phyloP scores from a whole-genome alignment of 2,888 invertebrate genomes.

The Ochropacha duplaris region DNA sequence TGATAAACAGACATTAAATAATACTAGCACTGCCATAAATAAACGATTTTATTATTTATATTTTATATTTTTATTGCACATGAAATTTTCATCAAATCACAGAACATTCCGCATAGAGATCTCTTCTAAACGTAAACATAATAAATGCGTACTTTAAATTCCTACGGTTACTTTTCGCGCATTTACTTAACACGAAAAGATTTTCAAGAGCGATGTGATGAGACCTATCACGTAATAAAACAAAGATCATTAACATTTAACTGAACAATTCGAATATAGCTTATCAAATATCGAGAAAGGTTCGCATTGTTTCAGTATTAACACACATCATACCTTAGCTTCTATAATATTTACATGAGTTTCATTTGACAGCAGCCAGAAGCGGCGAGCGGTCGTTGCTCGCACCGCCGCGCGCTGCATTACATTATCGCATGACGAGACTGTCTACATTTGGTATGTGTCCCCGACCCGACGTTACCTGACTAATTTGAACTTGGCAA shows the following conservation, averaged over 20 bases:
- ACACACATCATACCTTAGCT: neutral
- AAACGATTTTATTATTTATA: conserved; percentile 15
- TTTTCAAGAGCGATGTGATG: neutral
- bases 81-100: conserved; percentile 63
- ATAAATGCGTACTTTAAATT: conserved; percentile 4
- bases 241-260: conserved; percentile 9
- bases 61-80: conserved; percentile 64
- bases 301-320: neutral
- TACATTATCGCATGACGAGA: neutral
- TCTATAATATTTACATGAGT: neutral
- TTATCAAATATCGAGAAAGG: neutral
- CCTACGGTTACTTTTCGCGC: neutral
- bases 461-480: conserved; percentile 29
- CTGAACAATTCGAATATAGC: conserved; percentile 12
- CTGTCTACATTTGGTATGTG: conserved; percentile 50
- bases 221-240: conserved; percentile 8
- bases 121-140: conserved; percentile 40
- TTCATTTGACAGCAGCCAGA: neutral
- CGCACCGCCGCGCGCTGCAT: neutral
- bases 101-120: conserved; percentile 66
- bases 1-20: conserved; percentile 26
- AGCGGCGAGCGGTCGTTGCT: neutral
- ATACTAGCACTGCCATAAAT: conserved; percentile 41
- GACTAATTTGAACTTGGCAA: conserved; percentile 46
- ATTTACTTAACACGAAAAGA: neutral